These are phyloP conservation scores for Hypomesus transpacificus DNA, from an alignment of 2,113 vertebrate genomes.

Conservation along the genomic window DNA sequence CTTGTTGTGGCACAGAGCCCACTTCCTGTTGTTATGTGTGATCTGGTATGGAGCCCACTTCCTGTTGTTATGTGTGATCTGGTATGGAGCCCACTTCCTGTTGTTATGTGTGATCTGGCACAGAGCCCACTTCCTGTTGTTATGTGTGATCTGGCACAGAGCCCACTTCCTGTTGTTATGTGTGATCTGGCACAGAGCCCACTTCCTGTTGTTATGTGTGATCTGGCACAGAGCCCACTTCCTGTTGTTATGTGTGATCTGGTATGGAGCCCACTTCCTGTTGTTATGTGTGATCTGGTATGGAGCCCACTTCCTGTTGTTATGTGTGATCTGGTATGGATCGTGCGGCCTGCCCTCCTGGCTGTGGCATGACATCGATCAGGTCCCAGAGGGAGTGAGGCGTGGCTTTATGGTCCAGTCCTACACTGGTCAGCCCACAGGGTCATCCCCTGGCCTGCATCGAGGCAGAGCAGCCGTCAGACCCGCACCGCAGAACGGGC, in stretches of 20 bases:
- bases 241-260: too few species aligned
- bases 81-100: constrained; percentile 52
- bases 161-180: constrained; percentile 54
- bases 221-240: constrained; percentile 41
- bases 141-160: constrained; percentile 42
- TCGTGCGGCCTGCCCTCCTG: constrained; percentile 43
- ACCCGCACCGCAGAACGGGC: too few species aligned
- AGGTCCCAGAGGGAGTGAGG: constrained; percentile 30
- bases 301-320: constrained; percentile 43
- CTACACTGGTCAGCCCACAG: constrained; percentile 41
- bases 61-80: constrained; percentile 49
- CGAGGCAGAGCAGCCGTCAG: background rate
- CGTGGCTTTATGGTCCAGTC: constrained; percentile 45
- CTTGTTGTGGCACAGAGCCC: constrained; percentile 33
- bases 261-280: constrained; percentile 42
- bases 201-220: too few species aligned
- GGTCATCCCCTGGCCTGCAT: constrained; percentile 34
- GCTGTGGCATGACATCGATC: constrained; percentile 57
- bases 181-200: constrained; percentile 40
- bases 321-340: constrained; percentile 53
- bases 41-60: constrained; percentile 45
- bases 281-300: too few species aligned
- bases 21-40: constrained; percentile 53
- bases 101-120: constrained; percentile 43
- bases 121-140: too few species aligned